These are phyloP conservation scores for Pelobates cultripes DNA, from an alignment of 2,797 vertebrate species.

Conservation along the genomic window DNA sequence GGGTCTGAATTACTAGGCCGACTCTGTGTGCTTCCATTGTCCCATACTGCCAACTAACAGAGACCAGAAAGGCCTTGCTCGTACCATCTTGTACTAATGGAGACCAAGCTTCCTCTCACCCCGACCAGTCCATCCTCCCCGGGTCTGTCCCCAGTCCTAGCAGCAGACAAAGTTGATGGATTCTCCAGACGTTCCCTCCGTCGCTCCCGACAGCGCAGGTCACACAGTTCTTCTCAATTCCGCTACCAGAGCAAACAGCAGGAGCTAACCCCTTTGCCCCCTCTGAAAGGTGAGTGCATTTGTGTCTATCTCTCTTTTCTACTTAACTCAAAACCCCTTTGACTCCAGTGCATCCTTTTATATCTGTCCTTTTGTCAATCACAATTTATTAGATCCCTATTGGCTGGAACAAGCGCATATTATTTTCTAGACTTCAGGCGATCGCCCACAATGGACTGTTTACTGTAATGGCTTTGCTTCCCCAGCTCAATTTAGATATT, in stretches of 20 bases:
- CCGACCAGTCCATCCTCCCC: conserved; percentile 90
- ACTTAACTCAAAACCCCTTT: neutral
- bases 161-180: conserved; percentile 92
- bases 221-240: conserved; percentile 93
- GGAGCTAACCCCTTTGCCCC: conserved; percentile 88
- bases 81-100: conserved; percentile 57
- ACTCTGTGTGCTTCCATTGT: conserved; percentile 13
- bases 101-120: conserved; percentile 80
- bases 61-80: conserved; percentile 37
- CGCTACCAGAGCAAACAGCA: conserved; percentile 94
- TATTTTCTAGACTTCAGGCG: no score
- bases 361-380: no score
- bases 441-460: no score
- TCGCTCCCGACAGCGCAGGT: conserved; percentile 86
- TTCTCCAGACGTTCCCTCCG: conserved; percentile 92
- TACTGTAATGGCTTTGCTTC: no score
- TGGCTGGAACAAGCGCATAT: no score
- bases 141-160: conserved; percentile 86
- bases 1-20: conserved; percentile 47
- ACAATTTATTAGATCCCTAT: no score
- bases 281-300: conserved; percentile 85
- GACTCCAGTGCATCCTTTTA: neutral
- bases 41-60: conserved; percentile 29
- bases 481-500: no score
- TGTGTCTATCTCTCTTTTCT: no score